phyloP scores from a whole-genome alignment of 2,113 vertebrate genomes.

The Sminthopsis crassicaudata region DNA sequence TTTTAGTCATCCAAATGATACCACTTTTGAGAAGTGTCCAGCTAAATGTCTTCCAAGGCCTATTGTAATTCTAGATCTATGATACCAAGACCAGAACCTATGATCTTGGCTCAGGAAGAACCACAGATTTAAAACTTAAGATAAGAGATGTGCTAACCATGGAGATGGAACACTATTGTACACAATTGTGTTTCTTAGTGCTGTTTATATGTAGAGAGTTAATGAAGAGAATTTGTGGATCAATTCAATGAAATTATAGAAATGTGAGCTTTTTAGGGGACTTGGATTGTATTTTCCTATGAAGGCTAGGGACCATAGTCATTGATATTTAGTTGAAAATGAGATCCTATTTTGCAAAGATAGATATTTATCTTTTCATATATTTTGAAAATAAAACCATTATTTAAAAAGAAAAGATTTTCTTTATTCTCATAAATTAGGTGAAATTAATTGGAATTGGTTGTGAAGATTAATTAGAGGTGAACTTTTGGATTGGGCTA shows the following conservation, averaged over 20 bases:
- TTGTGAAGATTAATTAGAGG: background rate
- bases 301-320: background rate
- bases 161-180: background rate
- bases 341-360: background rate
- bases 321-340: background rate
- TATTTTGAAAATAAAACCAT: too few species aligned
- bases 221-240: background rate
- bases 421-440: background rate
- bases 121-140: background rate
- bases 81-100: background rate
- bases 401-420: too few species aligned
- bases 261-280: background rate
- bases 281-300: background rate
- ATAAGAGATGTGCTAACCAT: background rate
- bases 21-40: background rate
- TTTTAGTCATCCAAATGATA: background rate
- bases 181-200: background rate
- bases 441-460: background rate
- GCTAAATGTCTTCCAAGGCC: background rate
- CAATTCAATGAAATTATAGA: background rate
- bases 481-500: background rate
- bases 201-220: background rate
- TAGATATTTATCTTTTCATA: too few species aligned
- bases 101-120: background rate
- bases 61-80: background rate